These are phyloP conservation scores for Excalfactoria chinensis DNA, from an alignment of 2,113 vertebrate genomes.

Conservation along the genomic window DNA sequence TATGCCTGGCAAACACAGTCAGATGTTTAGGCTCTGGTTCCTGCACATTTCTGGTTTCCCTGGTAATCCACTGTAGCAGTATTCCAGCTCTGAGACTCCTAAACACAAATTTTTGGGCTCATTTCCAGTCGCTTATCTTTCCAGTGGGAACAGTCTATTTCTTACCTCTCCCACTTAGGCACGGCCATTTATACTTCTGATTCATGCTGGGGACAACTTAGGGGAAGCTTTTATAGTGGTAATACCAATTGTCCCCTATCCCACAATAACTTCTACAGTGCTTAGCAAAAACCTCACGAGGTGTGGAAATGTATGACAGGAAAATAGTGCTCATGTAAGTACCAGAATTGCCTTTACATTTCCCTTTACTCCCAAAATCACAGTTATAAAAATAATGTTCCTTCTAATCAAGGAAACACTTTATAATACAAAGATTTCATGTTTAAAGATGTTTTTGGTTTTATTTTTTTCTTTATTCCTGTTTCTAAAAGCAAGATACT, in stretches of 20 bases:
- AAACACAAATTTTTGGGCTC: slow-evolving; percentile 64
- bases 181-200: slow-evolving; percentile 56
- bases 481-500: neutral
- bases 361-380: neutral
- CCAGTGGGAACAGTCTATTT: slow-evolving; percentile 66
- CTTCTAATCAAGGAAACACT: neutral
- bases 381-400: neutral
- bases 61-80: slow-evolving; percentile 52
- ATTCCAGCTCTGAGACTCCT: slow-evolving; percentile 56
- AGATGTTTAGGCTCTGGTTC: slow-evolving; percentile 52
- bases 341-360: neutral
- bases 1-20: slow-evolving; percentile 28
- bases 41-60: slow-evolving; percentile 52
- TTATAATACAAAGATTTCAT: neutral
- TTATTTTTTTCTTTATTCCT: neutral
- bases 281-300: neutral
- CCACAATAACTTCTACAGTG: slow-evolving; percentile 39
- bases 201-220: slow-evolving; percentile 29
- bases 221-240: slow-evolving; percentile 38
- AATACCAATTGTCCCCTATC: slow-evolving; percentile 45
- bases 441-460: neutral
- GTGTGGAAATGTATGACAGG: neutral
- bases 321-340: neutral
- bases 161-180: slow-evolving; percentile 58
- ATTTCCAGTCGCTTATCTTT: slow-evolving; percentile 69